phyloP scores from a whole-genome alignment of 2,797 vertebrate genomes.

The Menidia menidia region DNA sequence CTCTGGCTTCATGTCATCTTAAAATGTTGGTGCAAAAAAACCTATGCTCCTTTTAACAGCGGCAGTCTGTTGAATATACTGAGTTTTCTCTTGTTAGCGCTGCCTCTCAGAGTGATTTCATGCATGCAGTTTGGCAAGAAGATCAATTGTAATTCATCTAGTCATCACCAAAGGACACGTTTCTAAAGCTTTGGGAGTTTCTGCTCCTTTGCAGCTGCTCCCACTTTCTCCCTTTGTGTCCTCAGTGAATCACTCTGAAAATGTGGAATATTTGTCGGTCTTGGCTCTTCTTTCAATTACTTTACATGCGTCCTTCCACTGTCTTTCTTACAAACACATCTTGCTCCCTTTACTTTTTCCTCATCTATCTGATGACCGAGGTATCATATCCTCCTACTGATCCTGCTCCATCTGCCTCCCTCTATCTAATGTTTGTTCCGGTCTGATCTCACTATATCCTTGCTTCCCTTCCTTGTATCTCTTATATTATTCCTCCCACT shows the following conservation, averaged over 20 bases:
- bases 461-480: slow-evolving; percentile 29
- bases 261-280: slow-evolving; percentile 13
- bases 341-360: slow-evolving; percentile 13
- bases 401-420: slow-evolving; percentile 32
- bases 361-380: slow-evolving; percentile 48
- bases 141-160: slow-evolving; percentile 40
- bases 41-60: slow-evolving; percentile 18
- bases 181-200: slow-evolving; percentile 12
- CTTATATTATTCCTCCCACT: slow-evolving; percentile 62
- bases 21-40: slow-evolving; percentile 48
- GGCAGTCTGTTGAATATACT: slow-evolving; percentile 32
- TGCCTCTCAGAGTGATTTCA: slow-evolving; percentile 4
- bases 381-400: slow-evolving; percentile 55
- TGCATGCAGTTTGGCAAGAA: slow-evolving; percentile 2
- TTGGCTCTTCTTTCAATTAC: slow-evolving; percentile 11
- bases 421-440: slow-evolving; percentile 58
- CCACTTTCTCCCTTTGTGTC: not conserved
- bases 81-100: slow-evolving; percentile 8
- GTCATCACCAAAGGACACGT: slow-evolving; percentile 8
- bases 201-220: slow-evolving; percentile 5
- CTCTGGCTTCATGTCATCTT: slow-evolving; percentile 36
- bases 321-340: slow-evolving; percentile 14
- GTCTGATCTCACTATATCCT: slow-evolving; percentile 55
- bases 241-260: slow-evolving; percentile 24
- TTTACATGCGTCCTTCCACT: slow-evolving; percentile 18